Evolutionary conservation across 2,797 vertebrate genomes (phyloP), one percentile per base, ranked within the genome.

Genomic region (Apogon hyalosoma): DNA sequence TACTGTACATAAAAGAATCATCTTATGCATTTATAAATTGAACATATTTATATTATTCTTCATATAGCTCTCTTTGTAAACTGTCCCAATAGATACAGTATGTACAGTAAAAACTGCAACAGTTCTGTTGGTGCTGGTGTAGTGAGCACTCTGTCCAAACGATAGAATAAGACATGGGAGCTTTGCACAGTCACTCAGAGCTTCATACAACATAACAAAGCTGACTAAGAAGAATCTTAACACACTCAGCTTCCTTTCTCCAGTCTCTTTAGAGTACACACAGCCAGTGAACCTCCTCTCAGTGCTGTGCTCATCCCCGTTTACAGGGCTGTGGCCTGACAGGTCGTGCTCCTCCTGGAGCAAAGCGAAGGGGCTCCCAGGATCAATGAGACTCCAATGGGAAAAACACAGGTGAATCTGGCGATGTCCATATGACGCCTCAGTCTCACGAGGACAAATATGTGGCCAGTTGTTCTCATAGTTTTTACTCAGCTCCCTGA

Each of bases 31-130:
- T 90, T 91, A 92, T 90, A 92, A 92, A 92, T 79, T 82, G 64
- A 88, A 90, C 82, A 83, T 88, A 85, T 90, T 92, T 90, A 93
- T 92, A 93, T 93, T 92, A 93, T 93, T 93, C 90, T 93, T 93
- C 89, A 92, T 93, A 93, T 86, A 93, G 88, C 87, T 93, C 88
- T 93, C 88, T 94, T 90, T 93, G 93, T 92, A 93, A 93, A 94
- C 92, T 85, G 87, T 92, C 91, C 87, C 90, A 88, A 74, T 93
- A 92, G 91, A 92, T 93, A 93, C 91, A 93, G 91, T 92, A 92
- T 93, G 86, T 91, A 91, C 89, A 91, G 88, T 93, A 87, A 93
- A 92, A 92, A 92, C 82, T 86, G 92, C 88, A 91, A 88, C 88
- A 90, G 88, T 90, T 89, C 79, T 84, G 83, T 86, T 87, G 87